Evolutionary conservation across 2,797 vertebrate species (phyloP).

Genomic region (Acomys russatus): DNA sequence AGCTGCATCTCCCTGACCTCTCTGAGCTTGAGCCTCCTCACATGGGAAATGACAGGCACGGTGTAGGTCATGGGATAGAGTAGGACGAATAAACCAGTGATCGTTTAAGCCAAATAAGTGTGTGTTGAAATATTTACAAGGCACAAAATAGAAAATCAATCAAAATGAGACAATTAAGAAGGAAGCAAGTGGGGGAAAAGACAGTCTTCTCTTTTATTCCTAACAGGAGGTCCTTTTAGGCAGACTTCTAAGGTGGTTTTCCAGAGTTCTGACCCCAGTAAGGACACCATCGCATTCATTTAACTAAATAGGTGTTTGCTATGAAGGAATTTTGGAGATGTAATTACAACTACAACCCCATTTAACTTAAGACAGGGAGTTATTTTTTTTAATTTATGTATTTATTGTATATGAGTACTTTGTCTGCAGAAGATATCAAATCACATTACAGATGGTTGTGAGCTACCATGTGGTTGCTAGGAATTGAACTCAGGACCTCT

Average conservation of each 20-base stretch:
- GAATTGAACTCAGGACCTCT: no score
- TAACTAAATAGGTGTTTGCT: background rate
- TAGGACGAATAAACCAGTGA: background rate
- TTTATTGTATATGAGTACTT: no score
- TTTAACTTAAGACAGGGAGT: background rate
- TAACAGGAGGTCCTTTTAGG: no score
- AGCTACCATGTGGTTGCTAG: no score
- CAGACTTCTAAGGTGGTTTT: background rate
- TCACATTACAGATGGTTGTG: no score
- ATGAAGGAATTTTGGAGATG: background rate
- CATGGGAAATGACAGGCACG: background rate
- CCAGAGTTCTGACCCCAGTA: background rate
- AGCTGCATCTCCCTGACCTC: background rate
- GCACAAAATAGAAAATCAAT: conserved; percentile 13
- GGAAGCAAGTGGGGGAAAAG: background rate
- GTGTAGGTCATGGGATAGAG: background rate
- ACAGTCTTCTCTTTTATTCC: background rate
- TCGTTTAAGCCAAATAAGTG: conserved; percentile 25
- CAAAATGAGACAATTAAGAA: background rate
- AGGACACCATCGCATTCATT: background rate
- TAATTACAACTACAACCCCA: background rate
- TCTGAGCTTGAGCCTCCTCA: conserved; percentile 12
- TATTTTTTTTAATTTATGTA: no score
- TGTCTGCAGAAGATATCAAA: no score
- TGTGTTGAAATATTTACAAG: background rate